Evolutionary conservation across 2,888 invertebrate species (phyloP).

Genomic region (Drosophila melanocephala): DNA sequence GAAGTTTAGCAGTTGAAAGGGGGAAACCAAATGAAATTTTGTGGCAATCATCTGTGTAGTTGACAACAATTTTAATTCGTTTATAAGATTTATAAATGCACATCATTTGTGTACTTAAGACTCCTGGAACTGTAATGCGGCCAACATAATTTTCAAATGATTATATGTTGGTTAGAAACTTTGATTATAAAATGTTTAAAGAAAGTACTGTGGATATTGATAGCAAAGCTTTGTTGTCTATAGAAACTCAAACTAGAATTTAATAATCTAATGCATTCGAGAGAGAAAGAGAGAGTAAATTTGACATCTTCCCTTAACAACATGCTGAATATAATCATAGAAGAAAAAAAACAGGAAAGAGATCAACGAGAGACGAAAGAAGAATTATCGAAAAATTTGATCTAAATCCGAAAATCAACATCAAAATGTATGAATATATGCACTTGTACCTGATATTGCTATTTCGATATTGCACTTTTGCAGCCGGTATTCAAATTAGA

Average conservation of each 20-base stretch:
- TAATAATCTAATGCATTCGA: not conserved
- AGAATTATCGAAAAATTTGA: not conserved
- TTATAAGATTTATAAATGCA: constrained; percentile 2
- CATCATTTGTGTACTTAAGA: not conserved
- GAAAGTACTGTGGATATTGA: not conserved
- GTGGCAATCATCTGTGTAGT: constrained; percentile 14
- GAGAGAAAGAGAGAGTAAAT: not conserved
- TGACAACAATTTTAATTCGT: constrained; percentile 17
- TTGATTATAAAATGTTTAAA: too few species aligned
- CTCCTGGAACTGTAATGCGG: not conserved
- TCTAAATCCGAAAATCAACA: not conserved
- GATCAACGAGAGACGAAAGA: not conserved
- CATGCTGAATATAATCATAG: too few species aligned
- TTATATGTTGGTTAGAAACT: not conserved
- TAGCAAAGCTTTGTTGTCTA: not conserved
- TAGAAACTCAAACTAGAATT: not conserved
- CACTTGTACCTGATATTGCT: not conserved
- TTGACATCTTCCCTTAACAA: too few species aligned
- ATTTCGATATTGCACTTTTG: not conserved
- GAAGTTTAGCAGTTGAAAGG: not conserved
- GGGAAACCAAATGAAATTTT: constrained; percentile 9
- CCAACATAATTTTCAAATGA: not conserved
- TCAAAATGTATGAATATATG: not conserved
- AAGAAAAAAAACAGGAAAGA: too few species aligned
- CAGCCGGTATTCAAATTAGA: not conserved